Conservation (phyloP, 2,113 vertebrate species). For the Suncus etruscus region DNA sequence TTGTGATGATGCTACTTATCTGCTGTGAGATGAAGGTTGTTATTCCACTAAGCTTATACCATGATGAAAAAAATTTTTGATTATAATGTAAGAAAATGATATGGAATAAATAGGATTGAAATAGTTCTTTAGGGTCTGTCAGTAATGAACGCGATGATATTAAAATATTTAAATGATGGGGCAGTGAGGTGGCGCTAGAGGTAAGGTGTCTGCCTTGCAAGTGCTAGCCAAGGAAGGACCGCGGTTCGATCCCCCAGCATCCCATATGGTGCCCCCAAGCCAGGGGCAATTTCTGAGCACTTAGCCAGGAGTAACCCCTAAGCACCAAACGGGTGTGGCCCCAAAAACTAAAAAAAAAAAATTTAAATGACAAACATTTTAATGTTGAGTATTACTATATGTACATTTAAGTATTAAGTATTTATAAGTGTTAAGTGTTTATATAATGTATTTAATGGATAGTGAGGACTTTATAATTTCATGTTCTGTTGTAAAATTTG, state of each 20-base stretch:
- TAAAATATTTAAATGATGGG: neutral
- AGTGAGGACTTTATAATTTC: neutral
- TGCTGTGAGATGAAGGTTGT: neutral
- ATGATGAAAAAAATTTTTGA: neutral
- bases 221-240: no score
- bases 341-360: no score
- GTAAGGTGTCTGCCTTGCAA: no score
- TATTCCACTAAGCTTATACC: neutral
- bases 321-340: no score
- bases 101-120: neutral
- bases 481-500: no score
- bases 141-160: constrained; percentile 41
- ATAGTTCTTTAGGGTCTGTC: neutral
- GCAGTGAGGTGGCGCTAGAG: no score
- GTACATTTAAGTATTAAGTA: no score
- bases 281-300: no score
- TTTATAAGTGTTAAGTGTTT: neutral
- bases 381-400: neutral
- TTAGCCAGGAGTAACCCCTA: no score
- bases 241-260: no score
- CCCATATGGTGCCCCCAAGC: no score
- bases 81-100: neutral
- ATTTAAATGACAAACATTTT: neutral
- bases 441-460: constrained; percentile 37
- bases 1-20: neutral